Evolutionary conservation across 2,797 vertebrate species (phyloP).

Genomic region (Phataginus tetradactyla): DNA sequence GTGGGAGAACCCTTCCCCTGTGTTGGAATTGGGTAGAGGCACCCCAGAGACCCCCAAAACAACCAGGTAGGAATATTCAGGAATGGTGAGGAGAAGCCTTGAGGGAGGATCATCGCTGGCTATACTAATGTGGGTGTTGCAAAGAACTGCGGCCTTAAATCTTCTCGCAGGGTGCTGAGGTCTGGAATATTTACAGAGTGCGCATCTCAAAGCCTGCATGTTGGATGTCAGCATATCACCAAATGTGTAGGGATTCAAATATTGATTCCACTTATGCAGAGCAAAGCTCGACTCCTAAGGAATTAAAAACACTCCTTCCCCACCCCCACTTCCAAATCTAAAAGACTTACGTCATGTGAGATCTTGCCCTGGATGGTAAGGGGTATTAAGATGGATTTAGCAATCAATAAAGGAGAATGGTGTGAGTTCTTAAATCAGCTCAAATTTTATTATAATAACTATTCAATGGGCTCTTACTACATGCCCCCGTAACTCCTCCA

Average conservation of each 20-base stretch:
- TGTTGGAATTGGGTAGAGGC: no score
- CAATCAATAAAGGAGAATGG: background rate
- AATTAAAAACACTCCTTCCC: background rate
- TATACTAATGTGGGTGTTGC: background rate
- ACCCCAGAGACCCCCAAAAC: background rate
- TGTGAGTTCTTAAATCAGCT: background rate
- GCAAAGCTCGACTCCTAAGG: background rate
- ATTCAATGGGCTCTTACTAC: background rate
- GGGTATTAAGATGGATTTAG: background rate
- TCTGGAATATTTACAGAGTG: background rate
- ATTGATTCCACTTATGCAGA: background rate
- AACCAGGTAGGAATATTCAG: background rate
- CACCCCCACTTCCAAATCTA: background rate
- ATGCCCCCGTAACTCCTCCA: background rate
- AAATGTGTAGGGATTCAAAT: background rate
- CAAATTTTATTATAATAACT: background rate
- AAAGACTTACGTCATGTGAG: background rate
- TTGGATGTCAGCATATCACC: background rate
- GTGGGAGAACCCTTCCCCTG: no score
- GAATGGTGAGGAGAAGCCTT: background rate
- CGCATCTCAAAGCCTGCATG: background rate
- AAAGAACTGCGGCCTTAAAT: background rate
- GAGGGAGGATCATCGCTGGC: background rate
- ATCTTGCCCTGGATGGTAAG: background rate
- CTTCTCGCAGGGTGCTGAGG: background rate